Base-by-base conservation (phyloP, 2,113 vertebrate genomes). In the Motacilla alba region DNA sequence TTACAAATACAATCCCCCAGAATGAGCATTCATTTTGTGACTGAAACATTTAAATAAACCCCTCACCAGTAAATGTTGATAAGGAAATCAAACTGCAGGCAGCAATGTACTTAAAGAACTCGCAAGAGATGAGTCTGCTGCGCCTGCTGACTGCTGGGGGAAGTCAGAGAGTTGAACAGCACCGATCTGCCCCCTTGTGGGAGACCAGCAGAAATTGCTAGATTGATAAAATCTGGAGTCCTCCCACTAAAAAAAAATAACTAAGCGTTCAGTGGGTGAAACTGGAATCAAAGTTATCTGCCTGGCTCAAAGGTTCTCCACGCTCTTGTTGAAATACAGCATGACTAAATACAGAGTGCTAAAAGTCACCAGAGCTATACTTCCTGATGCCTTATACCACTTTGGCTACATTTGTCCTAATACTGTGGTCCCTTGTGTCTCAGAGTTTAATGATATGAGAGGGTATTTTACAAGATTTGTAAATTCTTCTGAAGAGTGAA, bases 151-250 rank as follows among this genome's bases (percentile, higher is more conserved):
- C 7, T 17, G 27, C 35, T 39, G 28, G 13, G 21, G 30, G 55
- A 15, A 28, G 18, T 13, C 23, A 37, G 0, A 4, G 49, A 27
- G 47, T 67, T 63, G 43, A 83, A 20, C 35, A 33, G 83, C n/a
- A 44, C 74, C 15, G 24, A 62, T 72, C 87, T 84, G 94, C 94
- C 96, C 87, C 81, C 95, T 82, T 49, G 95, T 89, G 96, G 85
- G 73, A 89, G 27, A 50, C 21, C 2, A 18, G 30, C 39, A 41
- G 58, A 66, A 81, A 28, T 2, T 15, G 24, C 30, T 59, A 21
- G 10, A 67, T 24, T 24, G 50, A 35, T 46, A 43, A 62, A 80
- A 89, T 35, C 44, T 15, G 24, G 30, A 24, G 27, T 24, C 10
- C 43, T 68, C 23, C 58, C 20, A 11, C 14, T 15, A 55, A 76